Conservation (phyloP, 2,113 vertebrate genomes). For the Aphyosemion australe region DNA sequence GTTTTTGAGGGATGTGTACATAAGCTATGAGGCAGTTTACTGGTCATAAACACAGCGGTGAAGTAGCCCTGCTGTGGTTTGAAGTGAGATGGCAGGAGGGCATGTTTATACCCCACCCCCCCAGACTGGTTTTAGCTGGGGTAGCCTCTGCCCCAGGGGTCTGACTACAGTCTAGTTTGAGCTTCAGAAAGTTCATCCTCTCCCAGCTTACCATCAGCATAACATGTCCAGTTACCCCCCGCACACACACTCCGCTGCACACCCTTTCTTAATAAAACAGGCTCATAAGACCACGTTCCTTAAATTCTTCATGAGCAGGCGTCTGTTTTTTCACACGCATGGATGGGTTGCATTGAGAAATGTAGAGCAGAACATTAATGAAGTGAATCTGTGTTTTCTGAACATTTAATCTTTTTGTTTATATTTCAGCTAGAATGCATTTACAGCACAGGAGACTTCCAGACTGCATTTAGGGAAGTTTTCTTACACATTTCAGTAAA, state of each 20-base stretch:
- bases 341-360: conserved; percentile 35
- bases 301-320: conserved; percentile 65
- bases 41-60: conserved; percentile 49
- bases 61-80: conserved; percentile 56
- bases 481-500: conserved; percentile 18
- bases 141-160: conserved; percentile 56
- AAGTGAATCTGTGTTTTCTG: conserved; percentile 12
- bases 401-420: conserved; percentile 15
- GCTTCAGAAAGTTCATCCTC: conserved; percentile 35
- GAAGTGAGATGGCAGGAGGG: conserved; percentile 37
- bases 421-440: background rate
- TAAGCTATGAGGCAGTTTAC: conserved; percentile 35
- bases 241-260: conserved; percentile 27
- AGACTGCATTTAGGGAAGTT: conserved; percentile 8
- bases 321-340: conserved; percentile 39
- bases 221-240: conserved; percentile 31
- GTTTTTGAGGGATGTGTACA: conserved; percentile 13
- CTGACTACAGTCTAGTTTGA: conserved; percentile 46
- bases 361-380: conserved; percentile 32
- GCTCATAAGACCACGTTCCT: conserved; percentile 66
- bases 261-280: conserved; percentile 63
- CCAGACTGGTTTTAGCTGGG: conserved; percentile 42
- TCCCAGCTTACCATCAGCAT: conserved; percentile 34
- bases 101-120: conserved; percentile 22
- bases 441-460: background rate